Evolutionary conservation across 2,113 vertebrate genomes (phyloP), one percentile per base, ranked within the genome.

Genomic region (Halichoeres trimaculatus): DNA sequence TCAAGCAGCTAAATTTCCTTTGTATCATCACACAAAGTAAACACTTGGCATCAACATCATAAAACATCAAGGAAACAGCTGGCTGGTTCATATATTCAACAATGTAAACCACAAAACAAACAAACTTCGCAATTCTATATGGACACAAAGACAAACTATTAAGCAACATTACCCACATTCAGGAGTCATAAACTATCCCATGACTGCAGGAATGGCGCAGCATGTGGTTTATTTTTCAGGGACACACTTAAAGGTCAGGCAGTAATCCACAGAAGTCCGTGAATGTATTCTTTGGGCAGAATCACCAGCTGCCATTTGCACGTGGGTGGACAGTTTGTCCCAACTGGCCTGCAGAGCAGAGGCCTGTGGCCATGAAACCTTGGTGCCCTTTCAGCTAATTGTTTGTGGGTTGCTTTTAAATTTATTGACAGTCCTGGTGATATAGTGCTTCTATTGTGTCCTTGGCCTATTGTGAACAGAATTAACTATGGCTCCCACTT

Each of bases 301-400:
- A 82, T 89, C 81, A 85, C 87, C 93, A 94, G 93, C 93, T 94
- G 94, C 92, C 85, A 74, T 77, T 76, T 78, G 77, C 82, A 86
- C 85, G 93, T 93, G 92, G 93, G 93, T 92, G 93, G 92, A 93
- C 88, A 86, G 90, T 93, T 94, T 91, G 90, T 89, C 87, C 91
- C 89, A 71, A 30, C 56, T 77, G 80, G 85, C 87, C 83, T 70
- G 81, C 74, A 73, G 85, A 90, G 88, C 64, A 14, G 78, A 80
- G 54, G 74, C 75, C 85, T 70, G 55, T 17, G 80, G 78, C 81
- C 87, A 80, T 76, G 87, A 91, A 93, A 91, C 85, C 88, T 85
- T 34, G 55, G 60, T 84, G 88, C 84, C 89, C 92, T 93, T 95
- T 93, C 78, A 94, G 89, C 91, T 93, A 93, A 95, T 94, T 94